phyloP scores from a whole-genome alignment of 2,797 vertebrate species.

The Enteromius thamalakanensis region DNA sequence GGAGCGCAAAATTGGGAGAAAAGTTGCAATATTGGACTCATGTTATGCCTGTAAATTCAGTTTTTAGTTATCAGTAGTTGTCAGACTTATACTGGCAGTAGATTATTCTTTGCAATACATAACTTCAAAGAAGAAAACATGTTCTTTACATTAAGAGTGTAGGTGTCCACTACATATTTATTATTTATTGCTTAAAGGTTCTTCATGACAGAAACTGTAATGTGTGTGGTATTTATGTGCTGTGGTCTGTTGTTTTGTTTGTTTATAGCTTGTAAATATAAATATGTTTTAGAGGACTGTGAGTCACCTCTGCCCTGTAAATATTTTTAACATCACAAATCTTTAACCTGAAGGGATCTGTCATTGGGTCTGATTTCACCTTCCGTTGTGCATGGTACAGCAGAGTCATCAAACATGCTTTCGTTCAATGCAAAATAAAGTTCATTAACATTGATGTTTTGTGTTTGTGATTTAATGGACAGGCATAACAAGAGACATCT shows the following conservation, averaged over 20 bases:
- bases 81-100: background rate
- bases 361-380: conserved; percentile 1
- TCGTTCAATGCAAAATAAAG: conserved; percentile 40
- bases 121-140: background rate
- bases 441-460: background rate
- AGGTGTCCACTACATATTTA: conserved; percentile 35
- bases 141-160: background rate
- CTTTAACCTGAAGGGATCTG: background rate
- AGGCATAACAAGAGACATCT: background rate
- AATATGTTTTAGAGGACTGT: conserved; percentile 25
- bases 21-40: background rate
- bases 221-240: conserved; percentile 39
- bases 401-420: conserved; percentile 22
- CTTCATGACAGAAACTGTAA: conserved; percentile 9
- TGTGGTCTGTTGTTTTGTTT: background rate
- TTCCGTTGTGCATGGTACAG: conserved; percentile 18
- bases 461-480: conserved; percentile 9
- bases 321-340: background rate
- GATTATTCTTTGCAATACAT: background rate
- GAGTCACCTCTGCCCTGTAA: background rate
- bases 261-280: conserved; percentile 23
- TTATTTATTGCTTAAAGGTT: conserved; percentile 28
- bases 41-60: background rate
- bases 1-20: background rate
- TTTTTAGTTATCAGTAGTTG: conserved; percentile 6